These are phyloP conservation scores for Bellardia bayeri DNA, from an alignment of 2,888 invertebrate genomes.

Conservation along the genomic window DNA sequence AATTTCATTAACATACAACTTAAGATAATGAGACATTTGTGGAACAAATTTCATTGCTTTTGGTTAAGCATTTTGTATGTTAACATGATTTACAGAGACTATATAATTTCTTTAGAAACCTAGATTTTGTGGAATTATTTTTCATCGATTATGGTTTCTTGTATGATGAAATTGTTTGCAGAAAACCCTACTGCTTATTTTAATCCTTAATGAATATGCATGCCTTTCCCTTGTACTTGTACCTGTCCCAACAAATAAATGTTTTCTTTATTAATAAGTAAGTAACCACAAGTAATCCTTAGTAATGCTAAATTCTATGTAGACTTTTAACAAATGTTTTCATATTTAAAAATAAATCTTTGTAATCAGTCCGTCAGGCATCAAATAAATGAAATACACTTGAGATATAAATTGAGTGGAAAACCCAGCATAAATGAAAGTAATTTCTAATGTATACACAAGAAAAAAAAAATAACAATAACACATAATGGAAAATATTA, in stretches of 20 bases:
- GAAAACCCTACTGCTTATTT: too few relatives aligned
- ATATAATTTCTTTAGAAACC: too few relatives aligned
- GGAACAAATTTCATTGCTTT: too few relatives aligned
- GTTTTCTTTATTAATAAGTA: neutral
- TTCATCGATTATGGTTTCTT: too few relatives aligned
- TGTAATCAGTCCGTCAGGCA: slow-evolving; percentile 52
- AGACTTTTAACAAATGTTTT: neutral
- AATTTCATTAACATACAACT: too few relatives aligned
- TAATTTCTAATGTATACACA: neutral
- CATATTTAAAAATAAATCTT: slow-evolving; percentile 31
- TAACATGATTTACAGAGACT: too few relatives aligned
- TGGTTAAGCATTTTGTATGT: too few relatives aligned
- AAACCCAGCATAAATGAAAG: slow-evolving; percentile 18
- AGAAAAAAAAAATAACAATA: neutral
- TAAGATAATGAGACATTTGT: too few relatives aligned
- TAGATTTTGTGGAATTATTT: too few relatives aligned
- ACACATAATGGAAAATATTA: slow-evolving; percentile 19
- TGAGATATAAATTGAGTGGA: slow-evolving; percentile 48
- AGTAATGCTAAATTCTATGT: too few relatives aligned
- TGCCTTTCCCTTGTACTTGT: neutral
- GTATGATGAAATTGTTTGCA: too few relatives aligned
- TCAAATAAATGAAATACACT: slow-evolving; percentile 32
- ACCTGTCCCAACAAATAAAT: neutral
- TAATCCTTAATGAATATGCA: too few relatives aligned
- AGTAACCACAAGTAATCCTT: neutral